These are phyloP conservation scores for Pycnomerus fuliginosus DNA, from an alignment of 2,888 invertebrate species.

Conservation along the genomic window DNA sequence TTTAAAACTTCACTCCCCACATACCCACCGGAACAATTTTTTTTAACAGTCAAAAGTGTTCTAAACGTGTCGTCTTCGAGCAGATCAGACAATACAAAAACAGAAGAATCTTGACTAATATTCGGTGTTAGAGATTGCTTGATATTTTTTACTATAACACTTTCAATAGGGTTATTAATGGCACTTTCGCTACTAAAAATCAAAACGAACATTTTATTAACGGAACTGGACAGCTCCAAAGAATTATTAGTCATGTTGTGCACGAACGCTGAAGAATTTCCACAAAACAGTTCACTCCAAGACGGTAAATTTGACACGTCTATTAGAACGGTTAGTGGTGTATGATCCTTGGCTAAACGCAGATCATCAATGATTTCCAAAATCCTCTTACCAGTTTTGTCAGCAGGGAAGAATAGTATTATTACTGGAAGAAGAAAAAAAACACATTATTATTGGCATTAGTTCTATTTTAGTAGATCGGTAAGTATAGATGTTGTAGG, in stretches of 20 bases:
- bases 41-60: slow-evolving; percentile 39
- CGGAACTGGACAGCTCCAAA: slow-evolving; percentile 31
- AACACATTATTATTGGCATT: no score
- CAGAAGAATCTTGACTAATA: no score
- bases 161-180: slow-evolving; percentile 34
- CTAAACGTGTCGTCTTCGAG: slow-evolving; percentile 40
- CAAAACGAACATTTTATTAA: slow-evolving; percentile 42
- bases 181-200: slow-evolving; percentile 45
- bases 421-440: slow-evolving; percentile 50
- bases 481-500: no score
- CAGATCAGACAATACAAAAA: slow-evolving; percentile 49
- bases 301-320: slow-evolving; percentile 52
- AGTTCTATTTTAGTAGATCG: no score
- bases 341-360: slow-evolving; percentile 50
- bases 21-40: slow-evolving; percentile 36
- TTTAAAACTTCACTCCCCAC: slow-evolving; percentile 37
- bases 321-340: slow-evolving; percentile 52
- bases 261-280: no score
- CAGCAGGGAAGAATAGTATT: slow-evolving; percentile 56
- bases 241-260: no score
- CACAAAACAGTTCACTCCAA: no score
- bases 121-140: slow-evolving; percentile 18
- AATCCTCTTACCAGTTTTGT: slow-evolving; percentile 49
- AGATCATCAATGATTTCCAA: slow-evolving; percentile 52
- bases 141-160: slow-evolving; percentile 30